Evolutionary conservation across 2,888 invertebrate species (phyloP), one percentile per base, ranked within the genome.

Genomic region (Temnothorax unifasciatus): DNA sequence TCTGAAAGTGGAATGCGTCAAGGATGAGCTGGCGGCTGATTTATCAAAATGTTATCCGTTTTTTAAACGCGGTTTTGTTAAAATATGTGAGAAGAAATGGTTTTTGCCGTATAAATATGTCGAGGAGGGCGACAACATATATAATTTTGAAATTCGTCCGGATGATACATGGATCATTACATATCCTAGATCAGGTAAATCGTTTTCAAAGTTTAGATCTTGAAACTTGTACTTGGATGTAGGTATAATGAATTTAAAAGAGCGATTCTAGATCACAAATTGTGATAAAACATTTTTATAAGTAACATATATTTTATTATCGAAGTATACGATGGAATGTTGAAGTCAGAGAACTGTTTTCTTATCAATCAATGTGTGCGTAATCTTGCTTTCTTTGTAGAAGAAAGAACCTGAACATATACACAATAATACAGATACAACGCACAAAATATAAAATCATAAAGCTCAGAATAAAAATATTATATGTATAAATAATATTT

Each of bases 131-230:
- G 95, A 96, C 63, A 95, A 96, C 63, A 97, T 97, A 92, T 97
- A 97, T 94, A 97, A 97, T 92, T 97, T 98, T 95, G 95, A 96
- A 90, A 95, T 97, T 0, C 95, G 97, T 85, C 92, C 96, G 0
- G 96, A 96, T 90, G 98, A 98, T 93, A 96, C 97, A 18, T 97
- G 97, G 96, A 96, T 98, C 18, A 95, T 96, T 15, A 97, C 97
- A 8, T 97, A 97, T 94, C 98, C 98, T 1, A 95, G 98, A 94
- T 97, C 98, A 92, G 97, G 97, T 96, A 95, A 95, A 9, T 44
- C 29, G 8, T 47, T 54, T 61, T 8, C 15, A 29, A 57, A 13
- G 4, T 54, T 21, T 8, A 21, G 21, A 52, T n/a, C n/a, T 52
- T n/a, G 2, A 52, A n/a, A 2, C 41, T 9, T 52, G 8, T 52